Evolutionary conservation across 2,888 invertebrate species (phyloP).

Genomic region (Sepioteuthis lessoniana): DNA sequence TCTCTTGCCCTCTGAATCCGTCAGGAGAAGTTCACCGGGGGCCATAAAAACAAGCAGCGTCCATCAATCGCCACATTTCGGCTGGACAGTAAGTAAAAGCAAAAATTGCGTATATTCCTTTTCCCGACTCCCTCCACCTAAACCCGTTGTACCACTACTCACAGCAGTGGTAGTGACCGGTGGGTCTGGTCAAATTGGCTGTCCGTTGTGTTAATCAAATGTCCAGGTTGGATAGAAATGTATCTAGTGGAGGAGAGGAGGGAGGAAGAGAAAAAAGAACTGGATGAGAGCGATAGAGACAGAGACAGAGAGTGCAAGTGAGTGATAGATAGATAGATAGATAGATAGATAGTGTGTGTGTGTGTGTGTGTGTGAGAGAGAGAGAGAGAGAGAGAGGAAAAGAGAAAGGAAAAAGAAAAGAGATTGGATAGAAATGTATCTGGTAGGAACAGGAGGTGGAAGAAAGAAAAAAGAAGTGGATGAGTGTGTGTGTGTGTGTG

Average conservation of each 20-base stretch:
- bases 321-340: too few species aligned
- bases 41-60: not conserved
- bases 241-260: not conserved
- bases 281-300: not conserved
- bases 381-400: too few species aligned
- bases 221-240: not conserved
- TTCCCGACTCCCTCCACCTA: not conserved
- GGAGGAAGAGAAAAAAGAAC: not conserved
- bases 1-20: not conserved
- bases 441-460: too few species aligned
- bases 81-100: constrained; percentile 33
- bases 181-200: constrained; percentile 33
- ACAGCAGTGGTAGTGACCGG: not conserved
- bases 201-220: constrained; percentile 33
- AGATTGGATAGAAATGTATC: too few species aligned
- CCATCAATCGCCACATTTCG: constrained; percentile 23
- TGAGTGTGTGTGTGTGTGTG: too few species aligned
- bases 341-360: too few species aligned
- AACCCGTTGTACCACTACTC: not conserved
- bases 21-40: not conserved
- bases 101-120: not conserved
- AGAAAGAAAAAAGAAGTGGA: too few species aligned
- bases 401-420: too few species aligned
- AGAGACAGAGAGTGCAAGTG: too few species aligned
- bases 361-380: too few species aligned